phyloP scores from a whole-genome alignment of 2,888 invertebrate species.

The Drosophila mayaguana region DNA sequence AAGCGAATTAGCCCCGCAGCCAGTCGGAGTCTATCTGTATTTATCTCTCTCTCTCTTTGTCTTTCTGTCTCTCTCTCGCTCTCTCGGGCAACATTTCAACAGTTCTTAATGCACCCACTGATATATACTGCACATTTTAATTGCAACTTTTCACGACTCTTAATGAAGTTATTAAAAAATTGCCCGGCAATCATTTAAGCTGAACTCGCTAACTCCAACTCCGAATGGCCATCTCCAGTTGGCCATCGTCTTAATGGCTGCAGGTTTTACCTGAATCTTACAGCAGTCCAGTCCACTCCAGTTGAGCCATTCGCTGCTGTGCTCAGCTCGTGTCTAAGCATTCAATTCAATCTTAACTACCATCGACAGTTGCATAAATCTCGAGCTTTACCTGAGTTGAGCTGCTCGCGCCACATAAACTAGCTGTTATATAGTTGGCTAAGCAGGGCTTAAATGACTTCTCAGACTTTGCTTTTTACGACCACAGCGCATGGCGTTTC shows the following conservation, averaged over 20 bases:
- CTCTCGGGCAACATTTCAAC: constrained; percentile 1
- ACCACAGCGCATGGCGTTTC: constrained; percentile 30
- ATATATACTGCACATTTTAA: constrained; percentile 55
- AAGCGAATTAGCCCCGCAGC: constrained; percentile 40
- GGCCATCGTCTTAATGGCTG: constrained; percentile 40
- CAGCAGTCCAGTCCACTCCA: constrained; percentile 27
- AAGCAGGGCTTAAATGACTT: constrained; percentile 7
- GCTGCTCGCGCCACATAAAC: constrained; percentile 6
- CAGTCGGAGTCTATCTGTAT: background rate
- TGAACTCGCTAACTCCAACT: constrained; percentile 6
- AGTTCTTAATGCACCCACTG: constrained; percentile 53
- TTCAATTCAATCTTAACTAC: constrained; percentile 77
- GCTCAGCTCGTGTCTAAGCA: constrained; percentile 78
- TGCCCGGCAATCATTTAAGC: constrained; percentile 70
- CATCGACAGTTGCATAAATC: constrained; percentile 78
- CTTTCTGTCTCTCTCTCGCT: background rate
- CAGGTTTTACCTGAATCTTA: constrained; percentile 43
- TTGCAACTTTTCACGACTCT: constrained; percentile 48
- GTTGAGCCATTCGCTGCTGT: constrained; percentile 43
- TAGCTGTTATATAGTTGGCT: constrained; percentile 8
- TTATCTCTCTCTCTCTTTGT: background rate
- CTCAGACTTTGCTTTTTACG: constrained; percentile 52
- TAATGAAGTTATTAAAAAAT: constrained; percentile 82
- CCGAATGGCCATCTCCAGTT: constrained; percentile 30
- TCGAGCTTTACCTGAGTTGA: constrained; percentile 41